Evolutionary conservation across 1,140 invertebrate genomes (phyloP).

Genomic region (Atta texana): DNA sequence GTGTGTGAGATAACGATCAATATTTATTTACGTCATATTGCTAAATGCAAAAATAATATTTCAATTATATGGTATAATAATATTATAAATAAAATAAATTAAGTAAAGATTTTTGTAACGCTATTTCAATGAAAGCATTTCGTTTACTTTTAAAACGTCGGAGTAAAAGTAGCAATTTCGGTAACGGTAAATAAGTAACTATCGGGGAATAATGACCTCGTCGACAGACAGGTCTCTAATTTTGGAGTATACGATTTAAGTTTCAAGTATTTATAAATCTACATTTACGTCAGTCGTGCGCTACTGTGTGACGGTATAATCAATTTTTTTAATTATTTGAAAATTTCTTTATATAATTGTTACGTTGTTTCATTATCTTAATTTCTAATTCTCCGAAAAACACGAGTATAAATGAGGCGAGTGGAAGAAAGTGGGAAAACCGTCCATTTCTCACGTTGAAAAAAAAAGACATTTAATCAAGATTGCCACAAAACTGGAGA

Average conservation of each 20-base stretch:
- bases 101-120: background rate
- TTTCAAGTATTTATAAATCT: slow-evolving; percentile 49
- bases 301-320: background rate
- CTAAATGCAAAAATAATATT: background rate
- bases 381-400: background rate
- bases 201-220: slow-evolving; percentile 21
- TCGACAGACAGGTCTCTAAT: slow-evolving; percentile 38
- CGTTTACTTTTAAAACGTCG: background rate
- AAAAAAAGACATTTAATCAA: background rate
- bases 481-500: too few species aligned
- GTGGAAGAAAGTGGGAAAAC: background rate
- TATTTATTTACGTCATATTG: background rate
- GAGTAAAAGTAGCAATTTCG: slow-evolving; percentile 13
- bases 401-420: background rate
- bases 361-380: background rate
- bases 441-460: background rate
- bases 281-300: slow-evolving; percentile 32
- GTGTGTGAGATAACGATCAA: too few species aligned
- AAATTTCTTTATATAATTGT: background rate
- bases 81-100: background rate
- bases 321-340: slow-evolving; percentile 9
- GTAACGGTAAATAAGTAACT: slow-evolving; percentile 7
- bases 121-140: background rate
- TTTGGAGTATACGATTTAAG: slow-evolving; percentile 37
- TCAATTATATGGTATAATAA: background rate